Evolutionary conservation across 2,113 vertebrate species (phyloP).

Genomic region (Varanus komodoensis): DNA sequence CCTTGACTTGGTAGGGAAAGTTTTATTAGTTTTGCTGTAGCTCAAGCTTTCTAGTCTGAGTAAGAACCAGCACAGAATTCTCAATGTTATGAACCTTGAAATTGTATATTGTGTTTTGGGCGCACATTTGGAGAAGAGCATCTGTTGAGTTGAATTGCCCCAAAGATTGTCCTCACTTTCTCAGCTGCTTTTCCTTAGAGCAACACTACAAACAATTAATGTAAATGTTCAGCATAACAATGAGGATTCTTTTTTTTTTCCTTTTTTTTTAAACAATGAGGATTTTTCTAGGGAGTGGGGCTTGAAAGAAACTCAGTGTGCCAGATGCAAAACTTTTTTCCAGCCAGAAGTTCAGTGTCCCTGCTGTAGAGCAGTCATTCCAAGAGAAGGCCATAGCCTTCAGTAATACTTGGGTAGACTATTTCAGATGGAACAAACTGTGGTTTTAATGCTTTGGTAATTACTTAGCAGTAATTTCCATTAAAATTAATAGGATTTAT

Average conservation of each 20-base stretch:
- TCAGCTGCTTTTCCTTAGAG: neutral
- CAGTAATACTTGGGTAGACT: neutral
- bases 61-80: neutral
- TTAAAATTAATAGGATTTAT: neutral
- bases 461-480: neutral
- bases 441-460: neutral
- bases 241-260: too few species aligned
- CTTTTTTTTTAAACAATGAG: too few species aligned
- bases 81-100: neutral
- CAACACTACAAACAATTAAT: neutral
- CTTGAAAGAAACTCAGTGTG: too few species aligned
- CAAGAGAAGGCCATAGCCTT: neutral
- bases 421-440: neutral
- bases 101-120: neutral
- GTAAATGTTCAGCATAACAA: too few species aligned
- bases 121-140: neutral
- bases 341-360: too few species aligned
- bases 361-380: neutral
- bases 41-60: neutral
- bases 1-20: neutral
- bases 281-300: too few species aligned
- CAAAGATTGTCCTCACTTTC: neutral
- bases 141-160: neutral
- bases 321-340: too few species aligned
- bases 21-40: neutral